Base-by-base conservation (phyloP, 2,888 invertebrate genomes). In the Melanophora roralis region DNA sequence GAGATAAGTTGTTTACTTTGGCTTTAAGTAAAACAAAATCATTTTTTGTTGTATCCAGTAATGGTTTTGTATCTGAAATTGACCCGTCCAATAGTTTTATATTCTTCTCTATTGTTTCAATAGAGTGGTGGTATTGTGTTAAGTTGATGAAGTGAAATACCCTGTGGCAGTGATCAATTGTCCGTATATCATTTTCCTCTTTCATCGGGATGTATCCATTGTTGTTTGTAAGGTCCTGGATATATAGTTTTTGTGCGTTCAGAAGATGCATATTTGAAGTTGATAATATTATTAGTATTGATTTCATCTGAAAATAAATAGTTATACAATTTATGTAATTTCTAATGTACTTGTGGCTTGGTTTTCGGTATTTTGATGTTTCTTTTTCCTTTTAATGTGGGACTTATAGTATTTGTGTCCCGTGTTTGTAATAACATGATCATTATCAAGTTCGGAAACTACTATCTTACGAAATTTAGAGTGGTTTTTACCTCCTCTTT, bases 121-220 rank as follows among this genome's bases (percentile, higher is more conserved):
- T 60, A 32, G 60, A 49, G 19, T 57, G n/a, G 27, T 71, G 9
- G 14, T 51, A 57, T 9, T 71, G 16, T 2, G 34, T 71, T 51
- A 57, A 16, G 40, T 71, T 47, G 36, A 71, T 32, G 11, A 71
- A 38, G 27, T 49, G 49, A 16, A 36, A 38, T 60, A 59, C 27
- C 23, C 36, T 59, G 7, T n/a, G 36, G 11, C 51, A 71, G 19
- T 71, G 38, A 6, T 68, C 59, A 32, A 51, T 51, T 11, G 49
- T 71, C 21, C 8, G 40, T 60, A 71, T 71, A 9, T 47, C 57
- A 38, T 57, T 21, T 11, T 36, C 21, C 9, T 62, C 47, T 36
- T 68, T 68, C 12, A 68, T 53, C 27, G 68, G 47, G 11, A 68
- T 45, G 27, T 68, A 69, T n/a, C 59, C 69, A 16, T 69, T 49